These are phyloP conservation scores for Chaenogobius annularis DNA, from an alignment of 2,113 vertebrate species.

Conservation along the genomic window DNA sequence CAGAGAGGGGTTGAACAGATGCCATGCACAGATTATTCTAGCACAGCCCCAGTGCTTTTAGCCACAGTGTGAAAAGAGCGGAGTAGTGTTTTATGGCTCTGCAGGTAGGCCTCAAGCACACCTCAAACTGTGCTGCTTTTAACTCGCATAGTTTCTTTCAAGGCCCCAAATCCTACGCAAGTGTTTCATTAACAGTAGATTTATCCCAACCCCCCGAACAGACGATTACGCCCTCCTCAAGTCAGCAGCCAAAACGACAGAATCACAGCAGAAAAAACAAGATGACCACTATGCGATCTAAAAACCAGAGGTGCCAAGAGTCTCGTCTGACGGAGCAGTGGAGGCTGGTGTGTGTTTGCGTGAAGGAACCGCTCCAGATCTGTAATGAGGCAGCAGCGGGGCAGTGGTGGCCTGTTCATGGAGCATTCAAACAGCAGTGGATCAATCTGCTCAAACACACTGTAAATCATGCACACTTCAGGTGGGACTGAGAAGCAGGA, in stretches of 20 bases:
- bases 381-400: conserved; percentile 65
- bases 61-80: conserved; percentile 10
- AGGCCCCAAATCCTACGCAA: conserved; percentile 55
- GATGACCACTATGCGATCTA: conserved; percentile 50
- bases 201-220: conserved; percentile 49
- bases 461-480: conserved; percentile 78
- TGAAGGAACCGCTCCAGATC: conserved; percentile 55
- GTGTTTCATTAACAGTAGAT: conserved; percentile 77
- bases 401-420: conserved; percentile 38
- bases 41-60: conserved; percentile 7
- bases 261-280: conserved; percentile 50
- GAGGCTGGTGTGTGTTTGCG: conserved; percentile 45
- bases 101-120: conserved; percentile 35
- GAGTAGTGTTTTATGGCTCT: conserved; percentile 26
- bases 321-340: conserved; percentile 44
- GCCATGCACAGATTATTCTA: background rate
- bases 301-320: conserved; percentile 39
- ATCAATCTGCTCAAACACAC: conserved; percentile 75
- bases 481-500: conserved; percentile 51
- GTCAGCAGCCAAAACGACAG: conserved; percentile 48
- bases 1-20: background rate
- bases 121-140: conserved; percentile 33
- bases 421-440: conserved; percentile 63
- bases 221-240: conserved; percentile 59
- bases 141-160: conserved; percentile 47